phyloP scores from a whole-genome alignment of 2,888 invertebrate species.

The Globia sparganii region DNA sequence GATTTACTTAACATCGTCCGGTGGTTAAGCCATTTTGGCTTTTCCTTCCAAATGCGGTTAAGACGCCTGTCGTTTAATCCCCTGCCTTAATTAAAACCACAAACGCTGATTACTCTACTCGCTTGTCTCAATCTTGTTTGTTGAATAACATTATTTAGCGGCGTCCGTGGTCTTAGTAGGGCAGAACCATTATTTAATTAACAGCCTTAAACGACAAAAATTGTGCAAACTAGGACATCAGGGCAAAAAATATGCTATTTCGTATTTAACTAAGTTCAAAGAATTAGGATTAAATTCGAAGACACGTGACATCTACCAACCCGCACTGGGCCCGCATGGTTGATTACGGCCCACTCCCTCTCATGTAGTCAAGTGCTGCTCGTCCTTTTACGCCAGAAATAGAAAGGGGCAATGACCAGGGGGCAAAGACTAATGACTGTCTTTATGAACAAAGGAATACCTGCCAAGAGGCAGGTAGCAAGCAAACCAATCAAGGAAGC shows the following conservation, averaged over 20 bases:
- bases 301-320: too few relatives aligned
- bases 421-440: background rate
- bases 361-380: background rate
- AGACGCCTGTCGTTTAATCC: background rate
- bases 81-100: slow-evolving; percentile 9
- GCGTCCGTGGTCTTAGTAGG: background rate
- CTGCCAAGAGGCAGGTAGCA: too few relatives aligned
- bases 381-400: background rate
- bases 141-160: background rate
- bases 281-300: background rate
- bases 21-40: background rate
- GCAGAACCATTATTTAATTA: background rate
- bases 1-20: background rate
- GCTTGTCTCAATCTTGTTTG: background rate
- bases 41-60: background rate
- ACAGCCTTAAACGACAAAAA: background rate
- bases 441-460: background rate
- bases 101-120: background rate
- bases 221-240: background rate
- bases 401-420: background rate
- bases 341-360: too few relatives aligned
- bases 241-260: background rate
- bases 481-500: too few relatives aligned
- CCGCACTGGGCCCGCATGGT: too few relatives aligned
- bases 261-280: background rate